Evolutionary conservation across 2,113 vertebrate species (phyloP), one percentile per base, ranked within the genome.

Genomic region (Pachycephala philippinensis): DNA sequence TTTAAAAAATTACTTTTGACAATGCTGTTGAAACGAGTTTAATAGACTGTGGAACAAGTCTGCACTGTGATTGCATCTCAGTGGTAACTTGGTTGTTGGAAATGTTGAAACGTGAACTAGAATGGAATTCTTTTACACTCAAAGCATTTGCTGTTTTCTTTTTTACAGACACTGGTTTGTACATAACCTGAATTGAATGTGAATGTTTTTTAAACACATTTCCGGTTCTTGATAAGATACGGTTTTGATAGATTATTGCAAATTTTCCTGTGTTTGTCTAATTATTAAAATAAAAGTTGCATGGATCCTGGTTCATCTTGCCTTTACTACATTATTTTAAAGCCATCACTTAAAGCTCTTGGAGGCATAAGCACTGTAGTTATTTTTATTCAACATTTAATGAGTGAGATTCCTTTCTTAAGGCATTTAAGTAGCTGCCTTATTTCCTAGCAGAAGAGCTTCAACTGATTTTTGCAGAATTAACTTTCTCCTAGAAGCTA

Each of bases 171-270:
- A 91, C 87, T 95, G 95, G 94, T 97, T 97, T 97, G 95, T 97
- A 97, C 92, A 79, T 95, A 93, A 91, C 88, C 91, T 92, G 96
- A 95, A 96, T 72, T 89, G 84, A 97, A 96, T 98, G 97, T 97
- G 96, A 98, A 98, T 96, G 90, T 97, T 98, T 98, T 97, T 95
- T 94, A 97, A 98, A 96, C 61, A 86, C 57, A 88, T 98, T 97
- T 98, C 90, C 7, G 16, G 96, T 96, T 97, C 96, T 97, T 97
- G 87, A 86, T 96, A 97, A 97, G 59, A 97, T 96, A 96, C 2
- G 10, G 80, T 98, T 98, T 98, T 98, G 97, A 98, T 97, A 98
- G 96, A 96, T 97, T 94, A 96, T 68, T 97, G 90, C 91, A 96
- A 93, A 96, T 90, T 97, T 97, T 96, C 95, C 71, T 98, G 96